A percentile compares a stretch with the other conserved stretches of the same genome.
phyloP scores from a whole-genome alignment of 2,888 invertebrate genomes.

The Dichetophora obliterata region DNA sequence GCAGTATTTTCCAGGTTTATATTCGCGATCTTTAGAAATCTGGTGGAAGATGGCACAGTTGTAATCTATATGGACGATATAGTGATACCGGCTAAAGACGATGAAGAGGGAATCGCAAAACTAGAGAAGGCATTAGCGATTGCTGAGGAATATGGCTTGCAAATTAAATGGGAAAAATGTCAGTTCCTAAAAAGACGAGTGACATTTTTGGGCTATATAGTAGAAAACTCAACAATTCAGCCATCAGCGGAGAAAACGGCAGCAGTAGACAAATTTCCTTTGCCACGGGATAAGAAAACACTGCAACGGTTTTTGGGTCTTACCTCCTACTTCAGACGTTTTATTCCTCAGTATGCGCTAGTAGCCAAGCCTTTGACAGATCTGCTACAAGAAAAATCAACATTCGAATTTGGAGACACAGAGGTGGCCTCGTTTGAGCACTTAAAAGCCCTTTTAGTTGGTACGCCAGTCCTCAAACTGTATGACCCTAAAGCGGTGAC shows the following conservation, averaged over 20 bases:
- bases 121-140: constrained; percentile 12
- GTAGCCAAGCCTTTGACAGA: constrained; percentile 52
- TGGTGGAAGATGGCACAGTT: constrained; percentile 37
- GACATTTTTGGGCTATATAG: constrained; percentile 43
- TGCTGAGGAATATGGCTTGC: constrained; percentile 13
- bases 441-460: constrained; percentile 7
- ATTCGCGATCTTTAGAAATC: constrained; percentile 38
- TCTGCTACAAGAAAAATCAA: constrained; percentile 44
- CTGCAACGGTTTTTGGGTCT: constrained; percentile 45
- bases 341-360: constrained; percentile 45
- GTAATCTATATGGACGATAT: constrained; percentile 48
- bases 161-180: constrained; percentile 47
- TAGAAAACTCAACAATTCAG: constrained; percentile 38
- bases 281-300: constrained; percentile 38
- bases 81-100: constrained; percentile 42
- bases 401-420: constrained; percentile 49
- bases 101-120: constrained; percentile 37
- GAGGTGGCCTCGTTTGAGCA: constrained; percentile 38
- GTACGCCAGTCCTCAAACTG: constrained; percentile 25
- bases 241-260: constrained; percentile 27
- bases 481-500: constrained; percentile 19
- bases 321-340: constrained; percentile 46
- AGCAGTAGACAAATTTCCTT: constrained; percentile 43
- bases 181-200: constrained; percentile 42
- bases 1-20: constrained; percentile 46